Evolutionary conservation across 2,797 vertebrate species (phyloP).

Genomic region (Pempheris klunzingeri): DNA sequence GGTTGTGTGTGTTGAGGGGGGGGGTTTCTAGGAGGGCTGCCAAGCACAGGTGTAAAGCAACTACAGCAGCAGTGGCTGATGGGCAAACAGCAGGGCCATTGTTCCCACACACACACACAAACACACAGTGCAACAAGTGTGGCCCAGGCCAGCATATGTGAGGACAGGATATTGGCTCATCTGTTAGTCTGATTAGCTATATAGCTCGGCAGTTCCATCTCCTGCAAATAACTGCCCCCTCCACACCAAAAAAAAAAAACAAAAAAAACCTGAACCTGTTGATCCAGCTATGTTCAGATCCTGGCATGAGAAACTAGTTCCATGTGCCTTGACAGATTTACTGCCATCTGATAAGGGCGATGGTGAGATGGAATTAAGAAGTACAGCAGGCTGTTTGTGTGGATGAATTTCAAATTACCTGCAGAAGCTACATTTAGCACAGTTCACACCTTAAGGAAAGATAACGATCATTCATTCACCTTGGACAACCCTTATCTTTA

Average conservation of each 20-base stretch:
- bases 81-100: slow-evolving; percentile 84
- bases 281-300: slow-evolving; percentile 37
- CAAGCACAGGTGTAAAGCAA: slow-evolving; percentile 87
- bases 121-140: slow-evolving; percentile 74
- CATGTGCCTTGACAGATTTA: slow-evolving; percentile 53
- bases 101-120: slow-evolving; percentile 66
- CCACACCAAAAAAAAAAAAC: not conserved
- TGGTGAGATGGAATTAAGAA: slow-evolving; percentile 28
- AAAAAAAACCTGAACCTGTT: slow-evolving; percentile 65
- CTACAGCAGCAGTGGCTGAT: slow-evolving; percentile 68
- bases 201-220: not conserved
- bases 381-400: slow-evolving; percentile 23
- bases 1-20: slow-evolving; percentile 28
- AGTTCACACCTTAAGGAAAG: slow-evolving; percentile 19
- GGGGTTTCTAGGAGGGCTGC: slow-evolving; percentile 53
- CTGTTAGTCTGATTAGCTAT: slow-evolving; percentile 75
- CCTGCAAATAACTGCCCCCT: too few relatives aligned
- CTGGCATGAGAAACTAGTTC: slow-evolving; percentile 62
- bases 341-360: slow-evolving; percentile 53
- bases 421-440: slow-evolving; percentile 18
- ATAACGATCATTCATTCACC: slow-evolving; percentile 23
- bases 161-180: slow-evolving; percentile 78
- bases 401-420: slow-evolving; percentile 45
- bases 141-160: slow-evolving; percentile 70
- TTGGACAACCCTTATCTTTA: not conserved